Percentiles rank a stretch among this genome's conserved stretches.
phyloP scores from a whole-genome alignment of 2,113 vertebrate genomes.

The Neolamprologus sp. region DNA sequence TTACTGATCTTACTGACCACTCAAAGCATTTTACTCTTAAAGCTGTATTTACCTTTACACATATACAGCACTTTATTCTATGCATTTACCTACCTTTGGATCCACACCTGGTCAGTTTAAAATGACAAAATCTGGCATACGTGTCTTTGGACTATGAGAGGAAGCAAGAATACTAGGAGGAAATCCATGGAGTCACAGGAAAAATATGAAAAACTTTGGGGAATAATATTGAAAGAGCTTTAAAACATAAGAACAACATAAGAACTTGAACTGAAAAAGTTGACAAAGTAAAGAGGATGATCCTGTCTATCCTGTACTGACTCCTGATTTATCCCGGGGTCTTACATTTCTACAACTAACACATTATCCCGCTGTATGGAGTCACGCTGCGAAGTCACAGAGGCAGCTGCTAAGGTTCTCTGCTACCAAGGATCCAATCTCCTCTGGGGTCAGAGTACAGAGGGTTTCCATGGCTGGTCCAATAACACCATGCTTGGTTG shows the following conservation, averaged over 20 bases:
- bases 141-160: not conserved
- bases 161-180: not conserved
- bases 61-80: not conserved
- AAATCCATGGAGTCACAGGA: not conserved
- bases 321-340: not conserved
- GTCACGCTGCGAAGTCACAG: conserved; percentile 10
- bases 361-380: conserved; percentile 28
- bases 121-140: not conserved
- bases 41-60: not conserved
- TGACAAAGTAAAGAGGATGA: not conserved
- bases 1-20: not conserved
- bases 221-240: not conserved
- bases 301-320: not conserved
- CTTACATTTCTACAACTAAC: conserved; percentile 16
- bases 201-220: not conserved
- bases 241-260: not conserved
- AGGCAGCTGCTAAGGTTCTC: conserved; percentile 8
- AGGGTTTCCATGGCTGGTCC: conserved; percentile 16
- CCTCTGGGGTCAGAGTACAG: conserved; percentile 47
- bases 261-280: not conserved
- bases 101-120: not conserved
- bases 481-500: conserved; percentile 44
- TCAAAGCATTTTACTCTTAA: not conserved
- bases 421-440: conserved; percentile 54
- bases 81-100: not conserved